Evolutionary conservation across 2,888 invertebrate species (phyloP).

Genomic region (Nomada hirtipes): DNA sequence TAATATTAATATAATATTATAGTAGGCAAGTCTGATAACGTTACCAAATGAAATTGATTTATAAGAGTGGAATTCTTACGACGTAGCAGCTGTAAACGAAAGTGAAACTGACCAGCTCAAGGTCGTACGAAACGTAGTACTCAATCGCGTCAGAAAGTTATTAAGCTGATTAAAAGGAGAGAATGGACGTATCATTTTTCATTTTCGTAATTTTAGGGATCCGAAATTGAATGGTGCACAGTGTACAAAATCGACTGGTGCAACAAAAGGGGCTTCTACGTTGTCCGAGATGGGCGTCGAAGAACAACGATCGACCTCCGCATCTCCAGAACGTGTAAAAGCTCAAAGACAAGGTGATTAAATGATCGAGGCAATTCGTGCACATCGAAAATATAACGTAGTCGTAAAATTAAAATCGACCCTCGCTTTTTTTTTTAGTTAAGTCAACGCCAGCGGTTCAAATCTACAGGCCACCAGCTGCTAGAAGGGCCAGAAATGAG

Average conservation of each 20-base stretch:
- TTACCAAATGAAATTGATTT: constrained; percentile 41
- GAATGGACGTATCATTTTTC: not conserved
- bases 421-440: constrained; percentile 63
- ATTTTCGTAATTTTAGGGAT: constrained; percentile 66
- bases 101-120: constrained; percentile 63
- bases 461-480: constrained; percentile 86
- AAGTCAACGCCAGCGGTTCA: constrained; percentile 82
- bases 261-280: constrained; percentile 57
- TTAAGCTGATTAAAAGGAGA: not conserved
- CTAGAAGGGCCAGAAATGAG: constrained; percentile 80
- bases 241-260: constrained; percentile 58
- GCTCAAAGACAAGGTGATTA: constrained; percentile 77
- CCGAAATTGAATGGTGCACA: constrained; percentile 78
- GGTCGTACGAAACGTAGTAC: constrained; percentile 35
- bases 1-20: too few relatives aligned
- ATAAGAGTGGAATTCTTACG: constrained; percentile 41
- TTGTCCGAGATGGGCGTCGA: constrained; percentile 79
- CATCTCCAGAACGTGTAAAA: constrained; percentile 76
- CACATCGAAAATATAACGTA: not conserved
- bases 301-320: constrained; percentile 74
- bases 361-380: not conserved
- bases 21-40: not conserved
- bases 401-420: not conserved
- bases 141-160: constrained; percentile 4
- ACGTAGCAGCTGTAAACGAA: constrained; percentile 57